A percentile compares a stretch with the other conserved stretches of the same genome.
phyloP scores from a whole-genome alignment of 2,113 vertebrate species.

The Rhodinocichla rosea region DNA sequence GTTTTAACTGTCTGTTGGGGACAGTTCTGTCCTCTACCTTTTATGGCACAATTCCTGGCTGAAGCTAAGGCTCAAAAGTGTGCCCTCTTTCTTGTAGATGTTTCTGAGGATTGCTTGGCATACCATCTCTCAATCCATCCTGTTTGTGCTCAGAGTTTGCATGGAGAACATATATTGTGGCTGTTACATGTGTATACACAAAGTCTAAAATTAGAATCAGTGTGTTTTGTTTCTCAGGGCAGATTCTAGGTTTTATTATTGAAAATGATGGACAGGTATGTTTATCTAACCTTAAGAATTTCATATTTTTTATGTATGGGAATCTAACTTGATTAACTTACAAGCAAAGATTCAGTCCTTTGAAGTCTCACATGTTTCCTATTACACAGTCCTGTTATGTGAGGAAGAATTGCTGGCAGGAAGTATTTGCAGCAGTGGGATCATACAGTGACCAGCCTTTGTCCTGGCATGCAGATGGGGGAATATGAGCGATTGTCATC shows the following conservation, averaged over 20 bases:
- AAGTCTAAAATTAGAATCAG: neutral
- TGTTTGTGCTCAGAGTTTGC: neutral
- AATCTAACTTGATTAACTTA: neutral
- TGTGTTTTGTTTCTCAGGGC: neutral
- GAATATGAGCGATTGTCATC: neutral
- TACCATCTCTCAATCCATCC: neutral
- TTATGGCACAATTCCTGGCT: conserved; percentile 1
- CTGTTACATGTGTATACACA: neutral
- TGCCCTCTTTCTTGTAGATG: neutral
- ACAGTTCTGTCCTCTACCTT: neutral
- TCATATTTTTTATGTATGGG: neutral
- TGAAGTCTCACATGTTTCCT: neutral
- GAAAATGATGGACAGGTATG: neutral
- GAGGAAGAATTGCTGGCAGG: neutral
- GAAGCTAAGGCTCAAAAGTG: neutral
- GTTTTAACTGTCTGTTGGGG: conserved; percentile 1
- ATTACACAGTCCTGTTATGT: neutral
- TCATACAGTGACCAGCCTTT: neutral
- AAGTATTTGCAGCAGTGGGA: neutral
- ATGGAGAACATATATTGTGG: neutral
- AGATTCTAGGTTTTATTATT: neutral
- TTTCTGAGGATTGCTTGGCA: neutral
- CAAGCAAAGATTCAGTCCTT: neutral
- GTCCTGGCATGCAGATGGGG: neutral
- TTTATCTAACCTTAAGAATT: neutral